A percentile compares a stretch with the other conserved stretches of the same genome.
Evolutionary conservation across 2,797 vertebrate species (phyloP).

Genomic region (Megaceryle alcyon): DNA sequence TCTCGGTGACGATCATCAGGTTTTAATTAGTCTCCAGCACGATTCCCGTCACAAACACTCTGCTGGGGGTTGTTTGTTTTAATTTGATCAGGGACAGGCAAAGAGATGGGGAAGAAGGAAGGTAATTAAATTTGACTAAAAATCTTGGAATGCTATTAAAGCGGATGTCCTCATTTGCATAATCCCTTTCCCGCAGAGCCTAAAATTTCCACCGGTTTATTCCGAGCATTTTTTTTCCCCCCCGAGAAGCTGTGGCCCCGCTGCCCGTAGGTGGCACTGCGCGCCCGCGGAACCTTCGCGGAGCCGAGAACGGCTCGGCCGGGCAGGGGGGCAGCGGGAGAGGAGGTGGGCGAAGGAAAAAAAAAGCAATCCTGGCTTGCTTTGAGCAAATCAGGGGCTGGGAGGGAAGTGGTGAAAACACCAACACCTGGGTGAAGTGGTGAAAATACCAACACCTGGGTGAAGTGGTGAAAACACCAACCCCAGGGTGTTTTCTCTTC

Average conservation of each 20-base stretch:
- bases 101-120: not conserved
- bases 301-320: not conserved
- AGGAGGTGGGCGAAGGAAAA: not conserved
- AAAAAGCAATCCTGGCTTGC: not conserved
- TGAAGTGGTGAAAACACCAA: too few relatives aligned
- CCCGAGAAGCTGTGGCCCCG: not conserved
- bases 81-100: constrained; percentile 50
- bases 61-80: constrained; percentile 65
- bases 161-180: constrained; percentile 3
- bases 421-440: not conserved
- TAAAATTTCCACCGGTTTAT: not conserved
- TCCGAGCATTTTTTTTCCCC: not conserved
- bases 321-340: too few relatives aligned
- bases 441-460: not conserved
- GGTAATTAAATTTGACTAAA: constrained; percentile 62
- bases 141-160: constrained; percentile 9
- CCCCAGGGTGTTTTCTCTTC: too few relatives aligned
- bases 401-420: not conserved
- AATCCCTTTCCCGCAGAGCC: not conserved
- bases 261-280: not conserved
- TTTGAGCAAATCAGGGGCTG: not conserved
- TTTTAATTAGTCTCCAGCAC: constrained; percentile 54
- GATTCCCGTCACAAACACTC: constrained; percentile 55
- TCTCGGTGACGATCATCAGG: not conserved
- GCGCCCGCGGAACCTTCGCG: not conserved